Percentiles rank a stretch among this genome's conserved stretches.
phyloP scores from a whole-genome alignment of 1,140 invertebrate genomes.

The Heliconius hermathena region DNA sequence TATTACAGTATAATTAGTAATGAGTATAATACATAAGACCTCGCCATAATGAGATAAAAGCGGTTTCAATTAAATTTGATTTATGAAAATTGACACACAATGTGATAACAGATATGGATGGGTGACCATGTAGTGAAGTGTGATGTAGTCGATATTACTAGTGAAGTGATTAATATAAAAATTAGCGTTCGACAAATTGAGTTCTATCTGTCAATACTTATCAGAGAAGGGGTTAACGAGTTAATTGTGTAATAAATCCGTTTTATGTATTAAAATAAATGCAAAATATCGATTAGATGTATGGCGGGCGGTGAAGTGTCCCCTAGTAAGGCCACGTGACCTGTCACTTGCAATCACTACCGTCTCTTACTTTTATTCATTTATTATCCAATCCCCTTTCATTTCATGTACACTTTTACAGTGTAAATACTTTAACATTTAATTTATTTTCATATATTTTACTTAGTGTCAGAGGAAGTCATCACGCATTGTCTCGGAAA shows the following conservation, averaged over 20 bases:
- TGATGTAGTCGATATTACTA: neutral
- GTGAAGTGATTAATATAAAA: conserved; percentile 14
- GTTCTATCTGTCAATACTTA: conserved; percentile 35
- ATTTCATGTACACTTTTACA: conserved; percentile 30
- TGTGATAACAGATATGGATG: neutral
- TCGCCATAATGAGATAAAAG: neutral
- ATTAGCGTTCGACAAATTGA: conserved; percentile 19
- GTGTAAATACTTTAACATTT: neutral
- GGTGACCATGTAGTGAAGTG: no score
- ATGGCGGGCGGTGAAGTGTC: neutral
- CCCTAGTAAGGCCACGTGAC: conserved; percentile 50
- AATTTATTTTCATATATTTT: neutral
- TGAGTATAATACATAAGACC: neutral
- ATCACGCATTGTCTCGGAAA: no score
- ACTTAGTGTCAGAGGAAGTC: neutral
- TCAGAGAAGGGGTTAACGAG: conserved; percentile 22
- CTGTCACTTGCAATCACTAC: conserved; percentile 69
- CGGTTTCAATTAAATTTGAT: neutral
- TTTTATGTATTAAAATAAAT: conserved; percentile 44
- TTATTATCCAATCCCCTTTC: conserved; percentile 37
- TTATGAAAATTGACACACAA: neutral
- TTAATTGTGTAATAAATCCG: conserved; percentile 42
- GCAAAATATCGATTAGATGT: conserved; percentile 53
- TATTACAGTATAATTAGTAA: no score
- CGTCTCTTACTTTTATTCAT: conserved; percentile 58